These are phyloP conservation scores for Myrmecobius fasciatus DNA, from an alignment of 2,113 vertebrate species.

Conservation along the genomic window DNA sequence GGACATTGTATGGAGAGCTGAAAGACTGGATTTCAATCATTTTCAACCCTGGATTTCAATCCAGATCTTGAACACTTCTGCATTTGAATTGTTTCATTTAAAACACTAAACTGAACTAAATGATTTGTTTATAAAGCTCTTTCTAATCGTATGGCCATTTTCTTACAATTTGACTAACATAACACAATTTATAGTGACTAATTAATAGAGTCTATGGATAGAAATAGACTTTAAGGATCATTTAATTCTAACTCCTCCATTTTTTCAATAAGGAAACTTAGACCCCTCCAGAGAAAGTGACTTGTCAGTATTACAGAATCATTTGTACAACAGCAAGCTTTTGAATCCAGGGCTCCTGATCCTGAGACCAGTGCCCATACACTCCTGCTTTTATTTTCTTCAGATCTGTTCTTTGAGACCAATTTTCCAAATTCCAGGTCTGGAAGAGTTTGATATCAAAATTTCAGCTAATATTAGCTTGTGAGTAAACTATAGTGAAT, in stretches of 20 bases:
- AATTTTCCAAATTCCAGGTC: not conserved
- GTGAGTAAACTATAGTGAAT: not conserved
- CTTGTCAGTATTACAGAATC: not conserved
- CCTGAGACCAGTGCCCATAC: not conserved
- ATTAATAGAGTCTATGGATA: not conserved
- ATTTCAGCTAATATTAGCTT: not conserved
- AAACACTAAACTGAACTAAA: not conserved
- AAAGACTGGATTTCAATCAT: not conserved
- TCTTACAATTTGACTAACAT: not conserved
- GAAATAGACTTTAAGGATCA: not conserved
- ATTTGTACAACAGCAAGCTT: not conserved
- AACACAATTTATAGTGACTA: not conserved
- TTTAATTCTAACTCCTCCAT: not conserved
- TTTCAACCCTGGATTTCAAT: not conserved
- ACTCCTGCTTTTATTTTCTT: not conserved
- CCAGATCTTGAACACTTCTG: not conserved
- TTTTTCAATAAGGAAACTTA: not conserved
- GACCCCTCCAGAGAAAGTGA: not conserved
- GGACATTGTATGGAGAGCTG: not conserved
- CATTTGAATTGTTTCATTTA: not conserved
- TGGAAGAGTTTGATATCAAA: too few species aligned
- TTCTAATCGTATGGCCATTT: not conserved
- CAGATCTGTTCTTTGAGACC: not conserved
- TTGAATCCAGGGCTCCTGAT: not conserved
- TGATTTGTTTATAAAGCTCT: not conserved